Evolutionary conservation across 2,888 invertebrate genomes (phyloP).

Genomic region (Trissolcus brochymenae): DNA sequence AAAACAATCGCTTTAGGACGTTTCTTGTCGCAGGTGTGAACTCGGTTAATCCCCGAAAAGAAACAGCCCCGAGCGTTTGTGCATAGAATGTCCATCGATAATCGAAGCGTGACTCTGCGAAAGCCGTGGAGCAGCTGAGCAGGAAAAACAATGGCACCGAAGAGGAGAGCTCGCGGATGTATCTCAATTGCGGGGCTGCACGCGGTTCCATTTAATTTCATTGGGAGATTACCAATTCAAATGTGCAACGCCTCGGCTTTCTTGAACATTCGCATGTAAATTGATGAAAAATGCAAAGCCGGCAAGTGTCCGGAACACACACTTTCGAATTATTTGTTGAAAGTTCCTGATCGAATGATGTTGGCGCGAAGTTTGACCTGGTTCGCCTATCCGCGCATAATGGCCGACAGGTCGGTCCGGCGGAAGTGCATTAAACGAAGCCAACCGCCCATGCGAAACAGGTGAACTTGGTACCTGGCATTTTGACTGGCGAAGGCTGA

Average conservation of each 20-base stretch:
- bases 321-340: conserved; percentile 42
- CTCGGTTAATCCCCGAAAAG: conserved; percentile 17
- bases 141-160: conserved; percentile 8
- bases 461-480: conserved; percentile 68
- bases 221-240: conserved; percentile 24
- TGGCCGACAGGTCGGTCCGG: conserved; percentile 49
- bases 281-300: conserved; percentile 39
- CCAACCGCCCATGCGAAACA: conserved; percentile 64
- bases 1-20: neutral
- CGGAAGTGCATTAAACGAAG: conserved; percentile 68
- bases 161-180: conserved; percentile 1
- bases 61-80: conserved; percentile 3
- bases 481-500: conserved; percentile 54
- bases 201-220: conserved; percentile 23
- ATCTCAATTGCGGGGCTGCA: conserved; percentile 11
- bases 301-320: conserved; percentile 48
- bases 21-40: conserved; percentile 4
- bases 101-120: conserved; percentile 61
- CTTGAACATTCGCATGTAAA: conserved; percentile 26
- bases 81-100: conserved; percentile 62
- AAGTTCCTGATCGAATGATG: conserved; percentile 52
- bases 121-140: neutral
- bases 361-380: conserved; percentile 51
- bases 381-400: conserved; percentile 39
- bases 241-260: conserved; percentile 10